Conservation (phyloP, 2,113 vertebrate genomes). For the Rousettus leschenaultii region DNA sequence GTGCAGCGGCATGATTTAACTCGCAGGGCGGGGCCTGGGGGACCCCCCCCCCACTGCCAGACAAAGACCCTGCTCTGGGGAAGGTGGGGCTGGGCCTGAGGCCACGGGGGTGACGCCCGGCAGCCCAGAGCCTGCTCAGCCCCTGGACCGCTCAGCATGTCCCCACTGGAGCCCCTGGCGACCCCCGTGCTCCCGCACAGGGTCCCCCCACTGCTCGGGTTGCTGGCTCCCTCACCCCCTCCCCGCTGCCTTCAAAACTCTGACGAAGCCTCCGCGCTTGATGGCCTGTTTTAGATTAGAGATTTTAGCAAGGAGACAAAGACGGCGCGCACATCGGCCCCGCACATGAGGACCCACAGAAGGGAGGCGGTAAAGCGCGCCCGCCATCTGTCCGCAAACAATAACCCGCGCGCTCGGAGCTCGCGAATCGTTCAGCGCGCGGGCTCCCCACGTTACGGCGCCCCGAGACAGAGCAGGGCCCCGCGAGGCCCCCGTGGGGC, state of each 20-base stretch:
- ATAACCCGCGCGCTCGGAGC: constrained; percentile 91
- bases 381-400: constrained; percentile 95
- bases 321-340: constrained; percentile 85
- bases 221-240: not conserved
- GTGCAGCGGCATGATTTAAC: constrained; percentile 83
- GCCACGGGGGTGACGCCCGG: not conserved
- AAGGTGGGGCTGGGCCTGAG: constrained; percentile 51
- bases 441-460: constrained; percentile 84
- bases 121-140: not conserved
- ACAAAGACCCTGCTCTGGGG: constrained; percentile 80
- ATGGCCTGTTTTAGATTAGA: constrained; percentile 88
- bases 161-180: constrained; percentile 72
- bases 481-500: constrained; percentile 79
- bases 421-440: constrained; percentile 92
- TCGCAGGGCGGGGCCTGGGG: constrained; percentile 70
- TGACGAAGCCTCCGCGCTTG: constrained; percentile 83
- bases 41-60: too few species aligned
- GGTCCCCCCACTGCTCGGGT: constrained; percentile 75
- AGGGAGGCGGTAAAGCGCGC: constrained; percentile 94
- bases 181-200: constrained; percentile 56
- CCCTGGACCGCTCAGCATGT: constrained; percentile 16
- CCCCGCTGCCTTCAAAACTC: constrained; percentile 79
- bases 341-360: constrained; percentile 90
- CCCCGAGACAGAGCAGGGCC: constrained; percentile 79
- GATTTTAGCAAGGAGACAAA: constrained; percentile 87